phyloP scores from a whole-genome alignment of 2,888 invertebrate species.

The Imbricaverruca yamaguchii region DNA sequence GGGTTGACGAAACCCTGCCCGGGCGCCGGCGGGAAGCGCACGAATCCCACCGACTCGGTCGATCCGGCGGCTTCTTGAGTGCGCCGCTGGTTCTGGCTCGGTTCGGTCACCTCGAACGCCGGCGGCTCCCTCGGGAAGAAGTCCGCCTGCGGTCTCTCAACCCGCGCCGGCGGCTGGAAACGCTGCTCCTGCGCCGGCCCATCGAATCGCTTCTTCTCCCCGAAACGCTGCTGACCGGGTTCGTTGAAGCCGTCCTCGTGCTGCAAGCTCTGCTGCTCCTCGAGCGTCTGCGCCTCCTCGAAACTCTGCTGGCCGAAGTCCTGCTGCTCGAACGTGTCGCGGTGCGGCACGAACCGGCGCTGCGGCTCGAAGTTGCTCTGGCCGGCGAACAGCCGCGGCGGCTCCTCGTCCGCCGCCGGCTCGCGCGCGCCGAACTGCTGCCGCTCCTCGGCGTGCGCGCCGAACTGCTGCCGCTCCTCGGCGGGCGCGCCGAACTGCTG shows the following conservation, averaged over 20 bases:
- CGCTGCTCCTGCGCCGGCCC: neutral
- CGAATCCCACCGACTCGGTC: neutral
- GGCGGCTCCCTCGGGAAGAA: neutral
- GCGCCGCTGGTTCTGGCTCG: neutral
- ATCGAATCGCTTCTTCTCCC: neutral
- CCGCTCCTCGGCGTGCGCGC: too few species aligned
- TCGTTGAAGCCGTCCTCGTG: neutral
- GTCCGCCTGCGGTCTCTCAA: neutral
- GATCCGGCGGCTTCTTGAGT: neutral
- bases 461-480: too few species aligned
- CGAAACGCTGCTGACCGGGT: neutral
- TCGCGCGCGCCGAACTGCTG: neutral
- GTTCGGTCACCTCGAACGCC: neutral
- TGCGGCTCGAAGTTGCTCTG: conserved; percentile 13
- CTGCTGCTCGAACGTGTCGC: neutral
- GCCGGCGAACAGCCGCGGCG: neutral
- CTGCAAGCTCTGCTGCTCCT: neutral
- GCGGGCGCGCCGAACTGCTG: neutral
- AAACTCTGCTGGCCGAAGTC: neutral
- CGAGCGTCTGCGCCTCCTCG: neutral
- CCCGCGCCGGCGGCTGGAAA: neutral
- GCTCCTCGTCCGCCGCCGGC: neutral
- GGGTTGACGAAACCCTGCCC: neutral
- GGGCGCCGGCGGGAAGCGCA: neutral
- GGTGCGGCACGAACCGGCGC: neutral